Evolutionary conservation across 2,888 invertebrate genomes (phyloP), one percentile per base, ranked within the genome.

Genomic region (Holacanthella duospinosa): DNA sequence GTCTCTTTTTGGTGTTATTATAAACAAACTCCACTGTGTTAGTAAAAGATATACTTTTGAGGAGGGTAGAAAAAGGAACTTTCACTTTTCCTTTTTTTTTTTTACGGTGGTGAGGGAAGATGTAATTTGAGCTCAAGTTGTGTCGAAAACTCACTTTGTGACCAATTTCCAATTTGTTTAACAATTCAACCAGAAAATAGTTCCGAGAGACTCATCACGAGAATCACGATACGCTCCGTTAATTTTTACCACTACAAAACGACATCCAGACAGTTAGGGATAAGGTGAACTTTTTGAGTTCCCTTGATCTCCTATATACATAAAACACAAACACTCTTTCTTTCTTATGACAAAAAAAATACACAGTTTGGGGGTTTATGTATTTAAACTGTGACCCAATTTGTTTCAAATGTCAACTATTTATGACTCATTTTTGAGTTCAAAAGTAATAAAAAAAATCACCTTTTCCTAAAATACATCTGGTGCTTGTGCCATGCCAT

Each of bases 161-260:
- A 48, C 48, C 48, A 48, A 48, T 48, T 48, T 48, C n/a, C 48
- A 48, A 48, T 48, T 48, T 48, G 48, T 48, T 48, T 48, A 48
- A 48, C 48, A 48, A 48, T 48, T 48, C 48, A 48, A 48, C 48
- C 48, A 48, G 48, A 48, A 48, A 48, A 48, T 48, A 48, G 48
- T 48, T 48, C n/a, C 4, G 48, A 48, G 21, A 48, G 48, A 48
- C 4, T 48, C 48, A 48, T 48, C 48, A 48, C 4, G 48, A 21
- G 48, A 48, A 48, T 48, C 16, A 48, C 36, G 36, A 36, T 36
- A 36, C 48, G 48, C 48, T 48, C 48, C 48, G 48, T 48, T 48
- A 48, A 48, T 21, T 48, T 48, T 48, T 48, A 9, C 48, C 48
- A 48, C 48, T 48, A 6, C n/a, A n/a, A n/a, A n/a, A n/a, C n/a